Percentiles rank a stretch among this genome's conserved stretches.
Conservation (phyloP, 2,797 vertebrate genomes). For the Gymnopithys bicolor region DNA sequence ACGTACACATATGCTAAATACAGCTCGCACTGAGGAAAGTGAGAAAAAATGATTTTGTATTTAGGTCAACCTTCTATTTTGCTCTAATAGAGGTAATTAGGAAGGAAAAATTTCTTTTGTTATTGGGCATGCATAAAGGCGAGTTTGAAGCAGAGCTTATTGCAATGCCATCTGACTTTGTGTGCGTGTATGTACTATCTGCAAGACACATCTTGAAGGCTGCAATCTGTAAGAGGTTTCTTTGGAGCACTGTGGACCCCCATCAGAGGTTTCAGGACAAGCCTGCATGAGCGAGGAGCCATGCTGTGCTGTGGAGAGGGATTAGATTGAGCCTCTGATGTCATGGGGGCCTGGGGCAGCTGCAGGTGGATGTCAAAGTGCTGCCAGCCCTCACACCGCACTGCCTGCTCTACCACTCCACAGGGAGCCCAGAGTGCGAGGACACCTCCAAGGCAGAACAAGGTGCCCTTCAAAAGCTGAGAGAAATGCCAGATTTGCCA, state of each 20-base stretch:
- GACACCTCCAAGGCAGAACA: background rate
- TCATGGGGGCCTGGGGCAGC: rapidly evolving
- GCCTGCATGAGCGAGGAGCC: rapidly evolving
- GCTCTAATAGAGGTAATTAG: conserved; percentile 11
- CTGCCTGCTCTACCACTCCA: background rate
- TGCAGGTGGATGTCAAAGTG: background rate
- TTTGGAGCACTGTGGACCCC: rapidly evolving
- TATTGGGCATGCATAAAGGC: background rate
- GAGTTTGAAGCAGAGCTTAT: background rate
- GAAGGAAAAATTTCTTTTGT: conserved; percentile 20
- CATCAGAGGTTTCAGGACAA: background rate
- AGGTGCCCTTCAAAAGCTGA: background rate
- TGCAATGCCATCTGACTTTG: background rate
- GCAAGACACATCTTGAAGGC: background rate
- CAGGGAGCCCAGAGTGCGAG: rapidly evolving
- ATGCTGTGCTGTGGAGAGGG: background rate
- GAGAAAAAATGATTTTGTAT: background rate
- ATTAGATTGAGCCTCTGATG: background rate
- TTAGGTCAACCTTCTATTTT: conserved; percentile 25
- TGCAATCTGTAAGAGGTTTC: background rate
- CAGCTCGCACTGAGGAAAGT: background rate
- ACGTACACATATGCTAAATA: background rate
- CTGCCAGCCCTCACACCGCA: background rate
- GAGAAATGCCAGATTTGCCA: background rate
- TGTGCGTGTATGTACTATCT: background rate